Percentiles rank a stretch among this genome's conserved stretches.
Conservation (phyloP, 1,140 invertebrate genomes). For the Lepidostoma basale region DNA sequence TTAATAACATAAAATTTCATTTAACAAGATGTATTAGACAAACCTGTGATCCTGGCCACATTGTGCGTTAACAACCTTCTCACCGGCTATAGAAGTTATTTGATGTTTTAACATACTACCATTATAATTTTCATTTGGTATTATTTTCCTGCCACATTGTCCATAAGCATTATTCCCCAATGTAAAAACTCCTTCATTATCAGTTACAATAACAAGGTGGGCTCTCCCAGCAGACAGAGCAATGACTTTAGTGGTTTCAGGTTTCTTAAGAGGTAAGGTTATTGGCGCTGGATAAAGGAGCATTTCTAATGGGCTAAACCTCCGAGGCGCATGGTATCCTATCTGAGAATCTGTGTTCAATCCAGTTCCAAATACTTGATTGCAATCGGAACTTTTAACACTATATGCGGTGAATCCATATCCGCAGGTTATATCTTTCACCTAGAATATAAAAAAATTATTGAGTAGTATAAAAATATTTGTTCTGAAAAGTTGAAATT, state of each 20-base stretch:
- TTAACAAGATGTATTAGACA: too few relatives aligned
- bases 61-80: slow-evolving; percentile 69
- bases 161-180: slow-evolving; percentile 94
- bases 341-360: slow-evolving; percentile 93
- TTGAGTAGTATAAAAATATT: too few relatives aligned
- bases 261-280: slow-evolving; percentile 68
- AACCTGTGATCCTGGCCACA: slow-evolving; percentile 90
- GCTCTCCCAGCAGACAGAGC: slow-evolving; percentile 83
- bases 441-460: too few relatives aligned
- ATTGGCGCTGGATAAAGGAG: slow-evolving; percentile 80
- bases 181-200: slow-evolving; percentile 79
- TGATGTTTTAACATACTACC: slow-evolving; percentile 69
- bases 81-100: slow-evolving; percentile 68
- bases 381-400: slow-evolving; percentile 68
- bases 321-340: slow-evolving; percentile 71
- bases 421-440: slow-evolving; percentile 79
- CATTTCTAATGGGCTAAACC: slow-evolving; percentile 71
- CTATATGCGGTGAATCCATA: slow-evolving; percentile 90
- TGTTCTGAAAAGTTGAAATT: too few relatives aligned
- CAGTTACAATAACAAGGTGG: slow-evolving; percentile 82
- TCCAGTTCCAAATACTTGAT: slow-evolving; percentile 85
- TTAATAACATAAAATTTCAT: too few relatives aligned
- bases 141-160: slow-evolving; percentile 87
- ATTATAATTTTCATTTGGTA: slow-evolving; percentile 78
- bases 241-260: slow-evolving; percentile 59